Base-by-base conservation (phyloP, 2,797 vertebrate species). In the Vespertilio murinus region DNA sequence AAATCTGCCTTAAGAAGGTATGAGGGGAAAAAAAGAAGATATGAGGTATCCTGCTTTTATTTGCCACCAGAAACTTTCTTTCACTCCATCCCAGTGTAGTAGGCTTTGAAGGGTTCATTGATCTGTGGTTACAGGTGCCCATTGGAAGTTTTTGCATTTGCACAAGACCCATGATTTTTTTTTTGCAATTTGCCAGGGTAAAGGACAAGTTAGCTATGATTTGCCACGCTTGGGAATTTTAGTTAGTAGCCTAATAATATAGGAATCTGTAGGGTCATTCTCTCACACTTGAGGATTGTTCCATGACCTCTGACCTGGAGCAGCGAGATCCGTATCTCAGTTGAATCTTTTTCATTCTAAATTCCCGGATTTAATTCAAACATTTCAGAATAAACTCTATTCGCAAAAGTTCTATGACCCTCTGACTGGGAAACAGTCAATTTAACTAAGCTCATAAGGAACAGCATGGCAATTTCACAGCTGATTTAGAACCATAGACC, bases 361-460 rank as follows among this genome's bases (percentile, higher is more conserved):
- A 94, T 84, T 79, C n/a, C 54, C 67, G 38, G 33, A 90, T 75
- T 88, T 74, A 87, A 35, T 86, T 42, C 69, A 96, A 82, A 85
- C 70, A 91, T 91, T 89, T 91, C 61, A 88, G 70, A 91, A 70
- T 61, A 78, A 91, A 80, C 28, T 87, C 40, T 73, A 67, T 88
- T 91, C 83, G 91, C 47, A 30, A 93, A 94, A 93, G n/a, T 67
- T 18, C 40, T 88, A 28, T 38, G 35, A 86, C n/a, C 25, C n/a
- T 93, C 61, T 91, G 82, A 96, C 85, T 97, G 97, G 97, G 69
- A 96, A 95, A 96, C 65, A 95, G 96, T 92, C 93, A 83, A 88
- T 96, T 96, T 95, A 93, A 92, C 92, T 94, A 92, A 95, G 73
- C 88, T 96, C 65, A 88, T 96, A 97, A 98, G 98, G 97, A 96